Base-by-base conservation (phyloP, 64 coral and sea anemone genomes). In the Astreopora myriophthalma region DNA sequence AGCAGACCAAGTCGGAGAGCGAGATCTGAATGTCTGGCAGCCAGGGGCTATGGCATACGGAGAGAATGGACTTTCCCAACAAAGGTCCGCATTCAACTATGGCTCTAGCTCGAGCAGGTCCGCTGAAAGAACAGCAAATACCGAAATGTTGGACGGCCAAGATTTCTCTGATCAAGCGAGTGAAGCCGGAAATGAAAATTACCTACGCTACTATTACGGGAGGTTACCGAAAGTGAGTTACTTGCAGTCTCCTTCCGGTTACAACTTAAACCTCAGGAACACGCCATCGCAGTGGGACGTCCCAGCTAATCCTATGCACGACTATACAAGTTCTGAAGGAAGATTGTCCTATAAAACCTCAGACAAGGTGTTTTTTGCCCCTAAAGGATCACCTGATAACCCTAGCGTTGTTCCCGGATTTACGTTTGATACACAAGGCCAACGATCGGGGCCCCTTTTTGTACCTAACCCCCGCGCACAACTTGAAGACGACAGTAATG, bases 381-480 rank as follows among this genome's bases (percentile, higher is more conserved):
- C 40, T 13, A 48, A 44, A 51, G 44, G 40, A 25, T 44, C 74
- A 28, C 48, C 13, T 49, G 40, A 22, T 52, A 77, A 51, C 14
- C 40, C 39, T 0, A 37, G 29, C 6, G 37, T 77, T 24, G 74
- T 77, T 77, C 74, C 74, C 14, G 74, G 74, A 13, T 51, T 29
- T 49, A 77, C 42, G 24, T 77, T 77, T 77, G 74, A 77, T 16
- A 77, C 74, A 2, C 74, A 77, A 28, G 74, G 74, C 14, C 74
- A 77, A 16, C 42, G 74, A 11, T 29, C 42, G 3, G 74, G 22
- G 25, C 74, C 74, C 14, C 74, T 77, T 8, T 77, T 77, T 77
- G n/a, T 77, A 12, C 44, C 74, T 10, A 77, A 77, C 10, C 24
- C 42, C 12, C 74, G 40, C 16, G 10, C 40, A 10, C 40, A 42